Base-by-base conservation (phyloP, 2,113 vertebrate genomes). In the Gallinago media region DNA sequence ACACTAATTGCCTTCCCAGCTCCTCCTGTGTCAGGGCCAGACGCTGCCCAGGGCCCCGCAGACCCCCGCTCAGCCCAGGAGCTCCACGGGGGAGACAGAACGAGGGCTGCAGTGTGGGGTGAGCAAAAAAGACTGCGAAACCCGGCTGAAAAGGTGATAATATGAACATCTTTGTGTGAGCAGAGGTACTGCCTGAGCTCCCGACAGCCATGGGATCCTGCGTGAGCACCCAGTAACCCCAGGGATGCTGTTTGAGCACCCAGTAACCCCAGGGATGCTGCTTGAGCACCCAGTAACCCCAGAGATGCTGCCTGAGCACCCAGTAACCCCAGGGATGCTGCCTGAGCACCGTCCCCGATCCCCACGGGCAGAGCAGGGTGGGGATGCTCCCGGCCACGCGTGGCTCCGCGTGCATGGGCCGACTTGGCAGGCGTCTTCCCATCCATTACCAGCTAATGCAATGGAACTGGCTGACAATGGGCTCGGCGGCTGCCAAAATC, bases 401-500 rank as follows among this genome's bases (percentile, higher is more conserved):
- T 27, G 80, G 76, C 82, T 92, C 93, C n/a, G 0, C 47, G 6
- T 13, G 54, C 85, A 12, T 7, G 72, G 85, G 68, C 66, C 0
- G 12, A 2, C 92, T 58, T 87, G 95, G 95, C 88, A 73, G 86
- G 2, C 12, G 2, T 3, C 27, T 73, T 36, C 54, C 91, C 16
- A 40, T 93, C 91, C 95, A 72, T 96, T 81, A 96, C 81, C 92
- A 88, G 85, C 40, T 79, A 74, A 79, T 87, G 95, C 96, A 83
- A 66, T 31, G 94, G 78, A 94, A 91, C 88, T 92, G 97, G 89
- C 96, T 97, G 97, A 97, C 97, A 97, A 96, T 81, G 95, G 90
- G 84, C 78, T 72, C 47, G 2, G 90, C 17, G 8, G 38, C 90
- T 97, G 97, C 97, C 97, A 97, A 93, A 95, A 96, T 77, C 94